Conservation (phyloP, 2,797 vertebrate species). For the Sciaenops ocellatus region DNA sequence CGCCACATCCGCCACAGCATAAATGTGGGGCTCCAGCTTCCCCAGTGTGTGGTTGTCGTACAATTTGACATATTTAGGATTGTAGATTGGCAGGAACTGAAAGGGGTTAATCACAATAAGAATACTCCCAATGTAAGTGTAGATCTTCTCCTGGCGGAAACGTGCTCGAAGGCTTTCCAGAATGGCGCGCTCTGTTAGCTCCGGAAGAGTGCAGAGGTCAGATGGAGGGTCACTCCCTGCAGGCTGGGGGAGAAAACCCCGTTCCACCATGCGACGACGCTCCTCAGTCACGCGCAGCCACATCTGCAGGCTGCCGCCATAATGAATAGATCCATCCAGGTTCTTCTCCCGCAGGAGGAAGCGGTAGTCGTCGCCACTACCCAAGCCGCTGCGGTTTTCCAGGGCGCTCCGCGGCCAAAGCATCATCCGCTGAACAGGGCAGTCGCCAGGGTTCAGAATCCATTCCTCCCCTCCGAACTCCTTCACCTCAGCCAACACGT, state of each 20-base stretch:
- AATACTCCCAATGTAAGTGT: slow-evolving; percentile 96
- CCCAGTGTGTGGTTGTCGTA: slow-evolving; percentile 97
- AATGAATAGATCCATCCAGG: slow-evolving; percentile 96
- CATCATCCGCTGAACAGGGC: slow-evolving; percentile 97
- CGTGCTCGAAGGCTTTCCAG: slow-evolving; percentile 94
- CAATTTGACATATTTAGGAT: slow-evolving; percentile 98
- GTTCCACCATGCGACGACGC: slow-evolving; percentile 91
- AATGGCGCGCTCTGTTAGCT: slow-evolving; percentile 93
- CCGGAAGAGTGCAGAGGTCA: slow-evolving; percentile 92
- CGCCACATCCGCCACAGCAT: slow-evolving; percentile 95
- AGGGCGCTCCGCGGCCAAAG: slow-evolving; percentile 95
- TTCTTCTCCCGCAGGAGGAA: slow-evolving; percentile 97
- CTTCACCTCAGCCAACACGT: slow-evolving; percentile 96
- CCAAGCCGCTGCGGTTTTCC: slow-evolving; percentile 90
- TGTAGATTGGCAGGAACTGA: slow-evolving; percentile 97
- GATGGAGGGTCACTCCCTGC: slow-evolving; percentile 91
- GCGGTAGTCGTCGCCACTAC: slow-evolving; percentile 93
- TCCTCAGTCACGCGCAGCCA: slow-evolving; percentile 96
- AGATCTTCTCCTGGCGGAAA: slow-evolving; percentile 98
- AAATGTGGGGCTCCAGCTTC: slow-evolving; percentile 95
- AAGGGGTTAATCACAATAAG: slow-evolving; percentile 97
- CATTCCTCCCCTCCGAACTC: slow-evolving; percentile 98
- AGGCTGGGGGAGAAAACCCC: slow-evolving; percentile 95
- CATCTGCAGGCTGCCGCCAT: slow-evolving; percentile 93
- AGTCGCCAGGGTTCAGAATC: slow-evolving; percentile 97